Evolutionary conservation across 2,888 invertebrate genomes (phyloP), one percentile per base, ranked within the genome.

Genomic region (Idaea dimidiata): DNA sequence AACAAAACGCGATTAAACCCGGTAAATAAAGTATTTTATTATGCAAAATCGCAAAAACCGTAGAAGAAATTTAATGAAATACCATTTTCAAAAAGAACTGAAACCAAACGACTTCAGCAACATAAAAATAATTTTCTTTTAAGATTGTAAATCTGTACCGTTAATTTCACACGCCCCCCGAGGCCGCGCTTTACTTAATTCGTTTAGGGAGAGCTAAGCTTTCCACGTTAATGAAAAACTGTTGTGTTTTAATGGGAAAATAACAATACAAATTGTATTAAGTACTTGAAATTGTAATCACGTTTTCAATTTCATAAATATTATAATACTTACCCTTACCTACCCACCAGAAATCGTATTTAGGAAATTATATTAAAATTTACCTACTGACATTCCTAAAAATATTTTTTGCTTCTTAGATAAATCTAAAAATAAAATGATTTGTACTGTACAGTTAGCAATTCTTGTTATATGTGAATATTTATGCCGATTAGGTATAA

Each of bases 171-270:
- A 78, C 72, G 73, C 78, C 81, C 82, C 84, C 76, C 61, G 67
- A 70, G 82, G 56, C 83, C 77, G 69, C 67, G 80, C 72, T 79
- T 78, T 78, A 77, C 77, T 75, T 81, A 85, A 84, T 84, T 83
- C 80, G 75, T 75, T 83, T 76, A 76, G 75, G 79, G 77, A 77
- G 73, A 77, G 67, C 78, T 75, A 76, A 80, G 77, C 78, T 79
- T 74, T 77, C 72, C 56, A 78, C 79, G 78, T 81, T 81, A 81
- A 83, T 82, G 81, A 81, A 81, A 82, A 83, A 82, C 73, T 76
- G 72, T 79, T 82, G 83, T 76, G 72, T 72, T 56, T 74, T 80
- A 80, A 80, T 83, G 71, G 73, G 72, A 81, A 74, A 82, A 83
- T 75, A 87, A 84, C 81, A 83, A 72, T 71, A 66, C 70, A 74